phyloP scores from a whole-genome alignment of 2,888 invertebrate genomes.

The Cerastoderma edule region DNA sequence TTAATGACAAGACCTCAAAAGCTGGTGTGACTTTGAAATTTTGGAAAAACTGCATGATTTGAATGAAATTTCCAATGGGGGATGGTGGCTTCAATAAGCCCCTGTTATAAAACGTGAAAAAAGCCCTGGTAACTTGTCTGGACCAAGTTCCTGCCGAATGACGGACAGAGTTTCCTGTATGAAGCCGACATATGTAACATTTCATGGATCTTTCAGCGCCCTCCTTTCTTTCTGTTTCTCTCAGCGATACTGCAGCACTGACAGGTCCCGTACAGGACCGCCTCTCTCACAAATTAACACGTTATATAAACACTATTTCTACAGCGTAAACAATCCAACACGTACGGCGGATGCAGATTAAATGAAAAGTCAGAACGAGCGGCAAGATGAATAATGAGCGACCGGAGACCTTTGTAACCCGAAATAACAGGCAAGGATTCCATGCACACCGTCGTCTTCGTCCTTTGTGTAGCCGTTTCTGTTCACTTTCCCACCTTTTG shows the following conservation, averaged over 20 bases:
- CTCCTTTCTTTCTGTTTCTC: too few relatives aligned
- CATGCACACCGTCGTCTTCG: neutral
- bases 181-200: conserved; percentile 35
- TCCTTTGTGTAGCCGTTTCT: neutral
- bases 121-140: too few relatives aligned
- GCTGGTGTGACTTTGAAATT: too few relatives aligned
- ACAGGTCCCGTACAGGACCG: conserved; percentile 39
- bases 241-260: conserved; percentile 49
- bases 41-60: too few relatives aligned
- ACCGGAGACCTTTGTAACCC: conserved; percentile 22
- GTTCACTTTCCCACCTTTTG: too few relatives aligned
- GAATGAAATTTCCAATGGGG: too few relatives aligned
- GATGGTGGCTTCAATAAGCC: too few relatives aligned
- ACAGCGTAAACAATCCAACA: conserved; percentile 68
- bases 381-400: conserved; percentile 52
- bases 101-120: too few relatives aligned
- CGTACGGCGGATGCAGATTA: conserved; percentile 55
- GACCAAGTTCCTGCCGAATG: too few relatives aligned
- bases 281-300: conserved; percentile 70
- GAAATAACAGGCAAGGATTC: neutral
- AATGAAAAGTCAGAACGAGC: conserved; percentile 43
- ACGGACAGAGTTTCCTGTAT: neutral
- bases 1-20: too few relatives aligned
- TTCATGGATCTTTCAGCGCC: conserved; percentile 48
- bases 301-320: conserved; percentile 69